A percentile compares a stretch with the other conserved stretches of the same genome.
Evolutionary conservation across 2,888 invertebrate species (phyloP).

Genomic region (Idaea dimidiata): DNA sequence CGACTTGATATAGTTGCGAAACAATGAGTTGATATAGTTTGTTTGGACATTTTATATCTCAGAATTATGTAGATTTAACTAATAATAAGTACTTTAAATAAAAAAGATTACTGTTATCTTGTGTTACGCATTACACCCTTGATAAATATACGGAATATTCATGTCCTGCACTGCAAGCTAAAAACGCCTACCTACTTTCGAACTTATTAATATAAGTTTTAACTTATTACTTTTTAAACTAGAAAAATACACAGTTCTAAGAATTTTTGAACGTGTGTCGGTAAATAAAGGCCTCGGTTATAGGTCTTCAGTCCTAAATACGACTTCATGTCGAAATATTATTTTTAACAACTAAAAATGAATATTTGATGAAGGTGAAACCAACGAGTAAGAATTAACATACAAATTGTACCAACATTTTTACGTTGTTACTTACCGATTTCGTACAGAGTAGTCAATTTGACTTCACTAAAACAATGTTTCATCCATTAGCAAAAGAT

Average conservation of each 20-base stretch:
- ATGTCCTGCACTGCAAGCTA: neutral
- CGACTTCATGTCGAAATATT: neutral
- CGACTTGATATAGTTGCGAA: too few species aligned
- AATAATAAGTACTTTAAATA: too few species aligned
- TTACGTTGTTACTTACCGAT: neutral
- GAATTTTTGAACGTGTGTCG: neutral
- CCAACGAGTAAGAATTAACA: neutral
- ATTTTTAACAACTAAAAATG: neutral
- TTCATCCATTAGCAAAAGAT: neutral
- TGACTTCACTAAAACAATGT: neutral
- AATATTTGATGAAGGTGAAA: neutral
- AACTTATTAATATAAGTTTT: neutral
- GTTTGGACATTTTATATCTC: too few species aligned
- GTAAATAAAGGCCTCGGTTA: neutral
- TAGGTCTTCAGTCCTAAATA: neutral
- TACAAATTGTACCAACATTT: neutral
- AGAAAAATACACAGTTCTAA: neutral
- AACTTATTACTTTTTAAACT: neutral
- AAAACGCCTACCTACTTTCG: neutral
- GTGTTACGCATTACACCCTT: too few species aligned
- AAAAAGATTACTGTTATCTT: too few species aligned
- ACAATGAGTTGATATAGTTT: too few species aligned
- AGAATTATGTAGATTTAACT: too few species aligned
- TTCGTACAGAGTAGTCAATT: neutral
- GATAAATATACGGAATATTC: neutral